Evolutionary conservation across 2,888 invertebrate species (phyloP), one percentile per base, ranked within the genome.

Genomic region (Heliconius erato): DNA sequence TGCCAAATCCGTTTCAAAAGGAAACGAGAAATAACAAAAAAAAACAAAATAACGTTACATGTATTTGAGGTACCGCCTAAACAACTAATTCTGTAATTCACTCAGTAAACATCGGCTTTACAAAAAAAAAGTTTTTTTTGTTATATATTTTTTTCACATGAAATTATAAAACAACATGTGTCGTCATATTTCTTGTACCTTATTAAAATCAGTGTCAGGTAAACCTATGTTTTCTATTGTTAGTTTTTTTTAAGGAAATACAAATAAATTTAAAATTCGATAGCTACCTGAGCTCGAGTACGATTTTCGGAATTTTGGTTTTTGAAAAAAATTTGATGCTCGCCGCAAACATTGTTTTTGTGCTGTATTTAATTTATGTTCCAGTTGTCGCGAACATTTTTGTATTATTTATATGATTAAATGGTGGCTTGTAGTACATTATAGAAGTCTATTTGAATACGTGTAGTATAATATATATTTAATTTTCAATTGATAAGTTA

Each of bases 341-440:
- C 93, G 93, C 96, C 95, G 92, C 95, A 95, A 95, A 95, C 95
- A 95, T 95, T 94, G 95, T 95, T 94, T 95, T 94, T 96, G 91
- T 95, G 68, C 77, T 83, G 83, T 89, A 89, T 89, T 54, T 89
- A 90, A 91, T 79, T 84, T 82, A 85, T 83, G 82, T 49, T 68
- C 40, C 74, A 83, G 83, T 16, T 63, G 72, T 76, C 12, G 23
- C 7, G 14, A 86, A 86, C 86, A 74, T 80, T 84, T 40, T 85
- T 79, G 11, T 74, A 26, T 49, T n/a, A 71, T 12, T 35, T 7
- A 11, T 19, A 26, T 26, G 16, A 72, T 72, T 44, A 9, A n/a
- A 59, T 23, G 7, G 9, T 59, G 23, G 2, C 23, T 19, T 54
- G 19, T 54, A 44, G 3, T 44, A 44, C 4, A 19, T 23, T 59